Evolutionary conservation across 2,113 vertebrate genomes (phyloP).

Genomic region (Pterophyllum scalare): DNA sequence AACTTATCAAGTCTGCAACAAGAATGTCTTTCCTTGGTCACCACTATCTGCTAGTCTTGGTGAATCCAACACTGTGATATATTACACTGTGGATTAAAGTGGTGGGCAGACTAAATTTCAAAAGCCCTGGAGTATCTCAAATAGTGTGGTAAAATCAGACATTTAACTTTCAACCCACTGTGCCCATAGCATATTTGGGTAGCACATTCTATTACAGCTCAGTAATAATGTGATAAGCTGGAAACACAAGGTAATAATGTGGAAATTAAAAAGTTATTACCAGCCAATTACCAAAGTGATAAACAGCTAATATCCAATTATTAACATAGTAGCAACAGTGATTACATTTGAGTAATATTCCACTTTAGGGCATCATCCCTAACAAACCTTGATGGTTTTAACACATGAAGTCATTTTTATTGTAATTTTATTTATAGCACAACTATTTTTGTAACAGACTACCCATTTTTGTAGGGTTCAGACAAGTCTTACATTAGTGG

Average conservation of each 20-base stretch:
- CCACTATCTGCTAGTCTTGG: neutral
- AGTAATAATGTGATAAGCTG: too few species aligned
- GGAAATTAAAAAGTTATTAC: too few species aligned
- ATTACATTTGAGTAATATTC: too few species aligned
- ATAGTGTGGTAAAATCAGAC: neutral
- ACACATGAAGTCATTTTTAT: neutral
- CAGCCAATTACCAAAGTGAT: too few species aligned
- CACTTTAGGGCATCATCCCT: fast-evolving
- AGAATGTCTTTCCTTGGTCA: neutral
- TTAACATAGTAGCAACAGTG: too few species aligned
- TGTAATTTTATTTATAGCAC: neutral
- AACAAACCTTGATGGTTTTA: too few species aligned
- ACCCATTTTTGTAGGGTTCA: neutral
- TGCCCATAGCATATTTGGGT: neutral
- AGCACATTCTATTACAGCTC: too few species aligned
- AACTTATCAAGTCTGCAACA: neutral
- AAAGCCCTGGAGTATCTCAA: neutral
- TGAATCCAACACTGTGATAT: neutral
- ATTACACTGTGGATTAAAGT: neutral
- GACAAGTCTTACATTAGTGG: neutral
- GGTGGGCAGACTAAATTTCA: fast-evolving
- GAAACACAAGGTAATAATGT: too few species aligned
- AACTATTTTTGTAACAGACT: fast-evolving
- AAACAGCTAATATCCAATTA: too few species aligned
- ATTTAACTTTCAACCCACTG: neutral